Conservation (phyloP, 2,888 invertebrate species). For the Dasysyrphus albostriatus region DNA sequence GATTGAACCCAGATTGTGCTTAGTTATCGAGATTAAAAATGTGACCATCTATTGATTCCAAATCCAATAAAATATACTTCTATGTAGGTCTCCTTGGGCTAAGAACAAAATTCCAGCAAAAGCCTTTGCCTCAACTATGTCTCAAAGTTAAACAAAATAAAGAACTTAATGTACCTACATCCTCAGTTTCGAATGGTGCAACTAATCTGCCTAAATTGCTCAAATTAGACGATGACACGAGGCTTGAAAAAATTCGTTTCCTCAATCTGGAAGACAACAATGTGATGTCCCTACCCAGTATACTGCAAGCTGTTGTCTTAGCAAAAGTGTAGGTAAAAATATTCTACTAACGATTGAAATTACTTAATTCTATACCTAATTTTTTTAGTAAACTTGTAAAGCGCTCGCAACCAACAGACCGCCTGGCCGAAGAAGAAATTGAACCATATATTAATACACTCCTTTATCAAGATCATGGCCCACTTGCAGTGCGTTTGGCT, state of each 20-base stretch:
- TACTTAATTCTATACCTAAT: background rate
- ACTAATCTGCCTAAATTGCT: constrained; percentile 87
- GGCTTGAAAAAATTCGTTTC: constrained; percentile 91
- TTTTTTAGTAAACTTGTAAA: constrained; percentile 87
- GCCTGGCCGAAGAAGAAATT: constrained; percentile 92
- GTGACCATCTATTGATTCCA: too few species aligned
- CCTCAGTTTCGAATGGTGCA: constrained; percentile 83
- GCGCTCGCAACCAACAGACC: constrained; percentile 91
- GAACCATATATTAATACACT: constrained; percentile 89
- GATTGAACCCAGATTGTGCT: too few species aligned
- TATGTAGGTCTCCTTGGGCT: constrained; percentile 88
- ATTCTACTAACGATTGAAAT: background rate
- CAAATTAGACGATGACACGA: constrained; percentile 92
- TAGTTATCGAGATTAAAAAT: too few species aligned
- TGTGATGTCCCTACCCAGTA: constrained; percentile 86
- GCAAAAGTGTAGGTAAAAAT: constrained; percentile 88
- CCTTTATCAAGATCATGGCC: constrained; percentile 87
- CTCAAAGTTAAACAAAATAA: constrained; percentile 87
- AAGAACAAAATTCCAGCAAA: constrained; percentile 94
- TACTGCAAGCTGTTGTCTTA: constrained; percentile 92
- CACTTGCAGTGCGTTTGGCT: constrained; percentile 91
- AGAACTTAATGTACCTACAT: constrained; percentile 78
- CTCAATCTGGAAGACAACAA: constrained; percentile 85
- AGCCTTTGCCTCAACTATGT: constrained; percentile 92
- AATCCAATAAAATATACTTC: too few species aligned